Evolutionary conservation across 53 echinoderm and acorn worm genomes (phyloP), one percentile per base, ranked within the genome.

Genomic region (Zoroaster sp.): DNA sequence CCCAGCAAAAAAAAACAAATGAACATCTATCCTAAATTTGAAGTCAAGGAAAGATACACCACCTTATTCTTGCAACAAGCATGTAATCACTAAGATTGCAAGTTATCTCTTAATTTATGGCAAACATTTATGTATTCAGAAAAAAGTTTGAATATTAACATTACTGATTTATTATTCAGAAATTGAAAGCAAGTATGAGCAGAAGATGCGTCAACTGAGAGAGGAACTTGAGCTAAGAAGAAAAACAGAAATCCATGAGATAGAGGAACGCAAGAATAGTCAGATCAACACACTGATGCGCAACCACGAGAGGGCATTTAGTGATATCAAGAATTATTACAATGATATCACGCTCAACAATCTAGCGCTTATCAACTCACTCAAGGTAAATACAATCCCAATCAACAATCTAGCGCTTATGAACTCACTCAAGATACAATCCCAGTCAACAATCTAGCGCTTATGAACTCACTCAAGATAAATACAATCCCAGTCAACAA

Each of bases 331-430:
- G 89, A 97, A 97, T 53, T 97, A 97, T 32, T 97, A 97, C 88
- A 97, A 97, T 80, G 97, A 97, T 52, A 97, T 97, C 86, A 97
- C 97, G 17, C 91, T 97, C 83, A 97, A 97, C 82, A 97, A 97
- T 73, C 89, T 97, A 40, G 97, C 97, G 40, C 95, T 97, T 44
- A 97, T 97, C 21, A 97, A 97, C 87, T 97, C 97, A 51, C 95
- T 97, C 69, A 97, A 97, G 94, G 97, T 97, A 91, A 35, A 14
- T n/a, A n/a, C n/a, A n/a, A n/a, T n/a, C n/a, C n/a, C n/a, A n/a
- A n/a, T n/a, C n/a, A n/a, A n/a, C n/a, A n/a, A n/a, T n/a, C n/a
- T n/a, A n/a, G n/a, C n/a, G n/a, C n/a, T n/a, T n/a, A n/a, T n/a
- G n/a, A n/a, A n/a, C n/a, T n/a, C n/a, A n/a, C n/a, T n/a, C n/a